A percentile compares a stretch with the other conserved stretches of the same genome.
Conservation (phyloP, 1,140 invertebrate genomes). For the Zophobas atratus region DNA sequence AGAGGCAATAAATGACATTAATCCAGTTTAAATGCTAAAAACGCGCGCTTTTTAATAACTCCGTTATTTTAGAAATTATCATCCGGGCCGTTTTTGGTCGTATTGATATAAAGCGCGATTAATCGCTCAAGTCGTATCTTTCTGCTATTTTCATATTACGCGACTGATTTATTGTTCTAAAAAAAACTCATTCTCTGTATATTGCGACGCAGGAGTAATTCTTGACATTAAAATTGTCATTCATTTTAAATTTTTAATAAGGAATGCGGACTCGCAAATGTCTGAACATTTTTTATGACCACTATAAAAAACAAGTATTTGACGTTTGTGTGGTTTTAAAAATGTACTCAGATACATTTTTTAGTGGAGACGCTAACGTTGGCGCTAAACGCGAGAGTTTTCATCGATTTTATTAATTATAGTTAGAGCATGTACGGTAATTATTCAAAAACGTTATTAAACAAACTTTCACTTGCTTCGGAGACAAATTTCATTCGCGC, state of each 20-base stretch:
- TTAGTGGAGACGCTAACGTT: no score
- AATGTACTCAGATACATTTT: neutral
- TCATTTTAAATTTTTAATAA: conserved; percentile 33
- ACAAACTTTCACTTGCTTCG: no score
- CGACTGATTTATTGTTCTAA: conserved; percentile 35
- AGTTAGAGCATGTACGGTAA: no score
- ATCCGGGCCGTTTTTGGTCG: neutral
- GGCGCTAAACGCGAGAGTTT: no score
- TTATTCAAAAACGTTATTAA: no score
- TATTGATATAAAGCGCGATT: conserved; percentile 20
- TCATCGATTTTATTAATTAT: no score
- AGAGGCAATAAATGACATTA: conserved; percentile 17
- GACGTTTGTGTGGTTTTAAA: neutral
- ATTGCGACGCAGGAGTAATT: conserved; percentile 24
- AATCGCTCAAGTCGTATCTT: conserved; percentile 14
- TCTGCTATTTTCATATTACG: conserved; percentile 28
- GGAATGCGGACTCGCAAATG: conserved; percentile 17
- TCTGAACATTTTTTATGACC: conserved; percentile 18
- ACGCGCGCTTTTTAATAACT: neutral
- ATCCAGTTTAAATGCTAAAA: conserved; percentile 13
- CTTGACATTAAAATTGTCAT: conserved; percentile 37
- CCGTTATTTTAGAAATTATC: conserved; percentile 4
- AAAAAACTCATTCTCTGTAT: conserved; percentile 31
- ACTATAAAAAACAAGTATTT: neutral
- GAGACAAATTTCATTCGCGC: no score